Percentiles rank a stretch among this genome's conserved stretches.
Conservation (phyloP, 2,888 invertebrate species). For the Ophion ventricosus region DNA sequence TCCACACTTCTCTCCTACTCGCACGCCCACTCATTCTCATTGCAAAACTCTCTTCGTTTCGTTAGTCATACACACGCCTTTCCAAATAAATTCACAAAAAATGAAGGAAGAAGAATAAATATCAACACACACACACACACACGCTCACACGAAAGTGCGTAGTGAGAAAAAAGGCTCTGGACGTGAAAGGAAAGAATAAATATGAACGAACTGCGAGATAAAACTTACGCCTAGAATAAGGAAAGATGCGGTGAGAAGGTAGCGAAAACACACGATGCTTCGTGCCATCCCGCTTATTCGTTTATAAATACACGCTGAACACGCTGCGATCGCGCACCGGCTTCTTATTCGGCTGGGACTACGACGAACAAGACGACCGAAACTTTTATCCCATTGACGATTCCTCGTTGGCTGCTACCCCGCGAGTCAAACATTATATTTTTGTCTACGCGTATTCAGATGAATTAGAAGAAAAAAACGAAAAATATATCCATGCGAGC, state of each 20-base stretch:
- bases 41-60: neutral
- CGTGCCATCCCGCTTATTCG: slow-evolving; percentile 70
- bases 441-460: neutral
- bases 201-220: neutral
- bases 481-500: neutral
- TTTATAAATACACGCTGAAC: slow-evolving; percentile 64
- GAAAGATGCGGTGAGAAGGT: slow-evolving; percentile 74
- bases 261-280: slow-evolving; percentile 74
- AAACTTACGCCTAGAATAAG: slow-evolving; percentile 77
- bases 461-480: neutral
- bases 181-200: neutral
- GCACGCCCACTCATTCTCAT: neutral
- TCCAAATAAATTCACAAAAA: neutral
- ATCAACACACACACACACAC: neutral
- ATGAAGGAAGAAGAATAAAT: neutral
- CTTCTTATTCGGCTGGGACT: slow-evolving; percentile 29
- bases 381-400: slow-evolving; percentile 9
- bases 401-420: slow-evolving; percentile 29
- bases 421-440: slow-evolving; percentile 12
- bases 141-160: neutral
- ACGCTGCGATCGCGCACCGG: slow-evolving; percentile 44
- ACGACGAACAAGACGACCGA: slow-evolving; percentile 16
- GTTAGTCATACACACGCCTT: neutral
- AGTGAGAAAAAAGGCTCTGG: neutral
- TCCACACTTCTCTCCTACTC: neutral